Evolutionary conservation across 2,113 vertebrate genomes (phyloP).

Genomic region (Sclerurus mexicanus): DNA sequence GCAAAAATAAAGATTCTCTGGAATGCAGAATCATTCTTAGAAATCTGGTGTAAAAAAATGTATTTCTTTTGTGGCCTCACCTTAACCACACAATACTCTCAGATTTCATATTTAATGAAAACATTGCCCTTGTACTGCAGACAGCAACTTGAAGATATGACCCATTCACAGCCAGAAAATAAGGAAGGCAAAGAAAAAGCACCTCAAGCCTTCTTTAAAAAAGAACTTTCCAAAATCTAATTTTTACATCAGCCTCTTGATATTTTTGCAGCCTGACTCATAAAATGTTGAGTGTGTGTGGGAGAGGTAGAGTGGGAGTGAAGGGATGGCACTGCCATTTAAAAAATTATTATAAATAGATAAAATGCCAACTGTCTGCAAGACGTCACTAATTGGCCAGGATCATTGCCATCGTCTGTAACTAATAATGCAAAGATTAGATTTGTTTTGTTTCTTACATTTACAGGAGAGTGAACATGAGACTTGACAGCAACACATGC

Average conservation of each 20-base stretch:
- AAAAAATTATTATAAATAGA: conserved; percentile 22
- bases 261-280: conserved; percentile 53
- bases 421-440: not conserved
- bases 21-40: not conserved
- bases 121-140: not conserved
- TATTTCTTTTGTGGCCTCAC: not conserved
- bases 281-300: conserved; percentile 18
- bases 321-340: conserved; percentile 24
- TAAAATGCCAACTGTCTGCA: conserved; percentile 3
- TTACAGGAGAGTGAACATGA: not conserved
- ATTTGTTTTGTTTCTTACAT: not conserved
- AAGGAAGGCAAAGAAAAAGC: not conserved
- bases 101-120: not conserved
- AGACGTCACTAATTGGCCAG: not conserved
- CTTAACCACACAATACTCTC: not conserved
- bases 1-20: not conserved
- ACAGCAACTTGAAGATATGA: not conserved
- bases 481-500: not conserved
- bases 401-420: not conserved
- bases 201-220: not conserved
- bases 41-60: not conserved
- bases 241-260: not conserved
- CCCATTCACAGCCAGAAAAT: not conserved
- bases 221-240: not conserved
- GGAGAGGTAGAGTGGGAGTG: conserved; percentile 20